Evolutionary conservation across 2,113 vertebrate species (phyloP), one percentile per base, ranked within the genome.

Genomic region (Rhadina sibilatrix): DNA sequence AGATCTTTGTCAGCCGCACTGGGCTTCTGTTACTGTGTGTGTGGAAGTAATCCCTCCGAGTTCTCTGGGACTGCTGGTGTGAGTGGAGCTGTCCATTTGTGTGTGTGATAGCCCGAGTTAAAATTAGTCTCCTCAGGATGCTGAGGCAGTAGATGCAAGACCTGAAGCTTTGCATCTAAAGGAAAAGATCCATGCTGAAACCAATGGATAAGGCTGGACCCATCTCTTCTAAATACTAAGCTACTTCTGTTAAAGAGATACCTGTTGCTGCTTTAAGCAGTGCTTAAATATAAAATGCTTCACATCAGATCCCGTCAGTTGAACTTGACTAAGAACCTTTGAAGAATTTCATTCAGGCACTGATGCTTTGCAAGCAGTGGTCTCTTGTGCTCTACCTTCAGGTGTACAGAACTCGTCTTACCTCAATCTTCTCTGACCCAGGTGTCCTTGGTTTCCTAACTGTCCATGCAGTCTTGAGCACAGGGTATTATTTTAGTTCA

Each of bases 401-500:
- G 49, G 60, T 88, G 40, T 11, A 13, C 80, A 90, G 63, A 84
- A 53, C 24, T 80, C 21, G 2, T 84, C 64, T 94, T 94, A 93
- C 93, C 92, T 96, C 94, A 93, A 5, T 49, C 28, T 83, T 40
- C 12, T 56, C 40, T 89, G 88, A 92, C 85, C 60, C 83, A 27
- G n/a, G 44, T 68, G 85, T 78, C 64, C 79, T 88, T 86, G 53
- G 11, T 87, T 93, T 90, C 80, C 63, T 83, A 84, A 72, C 72
- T 81, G 69, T 68, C 78, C 31, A 6, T 74, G 65, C 75, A 53
- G 57, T 83, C 72, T 75, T 80, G 82, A 92, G 93, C 76, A 90
- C 76, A 19, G 76, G 86, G 72, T 83, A 61, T 90, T 92, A 92
- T 38, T 59, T 68, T 57, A 88, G 79, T 93, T 94, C 82, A 91